A percentile compares a stretch with the other conserved stretches of the same genome.
Evolutionary conservation across 2,888 invertebrate genomes (phyloP).

Genomic region (Xylota segnis): DNA sequence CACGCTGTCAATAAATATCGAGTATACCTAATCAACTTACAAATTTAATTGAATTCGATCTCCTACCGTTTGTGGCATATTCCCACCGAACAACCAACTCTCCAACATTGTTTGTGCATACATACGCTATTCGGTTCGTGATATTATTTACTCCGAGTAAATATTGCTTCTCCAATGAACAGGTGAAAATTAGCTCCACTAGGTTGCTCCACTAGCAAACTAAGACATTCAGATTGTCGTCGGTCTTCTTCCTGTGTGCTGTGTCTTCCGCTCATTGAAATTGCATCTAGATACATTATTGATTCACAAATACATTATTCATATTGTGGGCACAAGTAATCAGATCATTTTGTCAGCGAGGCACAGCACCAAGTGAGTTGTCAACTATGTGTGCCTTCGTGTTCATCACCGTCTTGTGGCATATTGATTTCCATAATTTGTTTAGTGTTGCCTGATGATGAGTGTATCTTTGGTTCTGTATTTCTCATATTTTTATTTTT

Average conservation of each 20-base stretch:
- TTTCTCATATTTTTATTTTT: neutral
- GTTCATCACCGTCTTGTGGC: slow-evolving; percentile 61
- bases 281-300: slow-evolving; percentile 76
- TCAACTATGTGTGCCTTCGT: slow-evolving; percentile 49
- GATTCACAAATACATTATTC: slow-evolving; percentile 75
- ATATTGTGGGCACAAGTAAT: slow-evolving; percentile 76
- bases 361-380: slow-evolving; percentile 66
- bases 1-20: neutral
- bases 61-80: slow-evolving; percentile 7
- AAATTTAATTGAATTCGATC: slow-evolving; percentile 54
- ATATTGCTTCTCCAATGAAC: slow-evolving; percentile 65
- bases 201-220: slow-evolving; percentile 17
- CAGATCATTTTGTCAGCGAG: slow-evolving; percentile 74
- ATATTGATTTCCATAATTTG: slow-evolving; percentile 75
- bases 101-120: neutral
- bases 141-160: slow-evolving; percentile 56
- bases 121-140: slow-evolving; percentile 34
- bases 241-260: slow-evolving; percentile 25
- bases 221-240: slow-evolving; percentile 32
- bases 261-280: slow-evolving; percentile 59
- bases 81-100: neutral
- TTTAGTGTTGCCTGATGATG: slow-evolving; percentile 45
- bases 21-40: slow-evolving; percentile 13
- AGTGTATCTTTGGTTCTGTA: neutral
- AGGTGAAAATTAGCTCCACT: slow-evolving; percentile 66